Conservation (phyloP, 2,113 vertebrate species). For the Sigmodon hispidus region DNA sequence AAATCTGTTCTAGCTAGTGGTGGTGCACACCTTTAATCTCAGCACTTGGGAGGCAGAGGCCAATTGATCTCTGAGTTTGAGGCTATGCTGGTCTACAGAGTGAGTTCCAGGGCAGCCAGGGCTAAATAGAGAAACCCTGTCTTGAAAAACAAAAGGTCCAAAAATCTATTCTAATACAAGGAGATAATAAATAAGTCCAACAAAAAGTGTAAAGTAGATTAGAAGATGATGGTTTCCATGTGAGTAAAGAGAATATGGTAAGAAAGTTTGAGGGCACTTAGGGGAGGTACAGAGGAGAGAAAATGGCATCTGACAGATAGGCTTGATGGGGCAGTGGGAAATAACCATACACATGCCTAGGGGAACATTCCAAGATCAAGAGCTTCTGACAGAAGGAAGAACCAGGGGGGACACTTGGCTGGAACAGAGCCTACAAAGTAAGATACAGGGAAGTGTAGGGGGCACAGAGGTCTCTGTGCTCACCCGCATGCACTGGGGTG, state of each 20-base stretch:
- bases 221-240: not conserved
- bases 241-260: not conserved
- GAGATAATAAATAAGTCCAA: not conserved
- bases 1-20: not conserved
- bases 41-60: not conserved
- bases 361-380: not conserved
- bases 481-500: not conserved
- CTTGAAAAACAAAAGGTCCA: not conserved
- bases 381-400: not conserved
- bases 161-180: not conserved
- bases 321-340: not conserved
- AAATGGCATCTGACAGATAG: not conserved
- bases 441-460: not conserved
- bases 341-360: not conserved
- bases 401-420: not conserved
- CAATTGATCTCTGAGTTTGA: not conserved
- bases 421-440: not conserved
- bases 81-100: not conserved
- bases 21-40: not conserved
- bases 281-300: not conserved
- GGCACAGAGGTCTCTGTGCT: not conserved
- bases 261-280: not conserved
- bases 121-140: not conserved
- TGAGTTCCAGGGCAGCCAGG: not conserved
- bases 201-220: not conserved